These are phyloP conservation scores for Eubucco bourcierii DNA, from an alignment of 2,113 vertebrate species.

Conservation along the genomic window DNA sequence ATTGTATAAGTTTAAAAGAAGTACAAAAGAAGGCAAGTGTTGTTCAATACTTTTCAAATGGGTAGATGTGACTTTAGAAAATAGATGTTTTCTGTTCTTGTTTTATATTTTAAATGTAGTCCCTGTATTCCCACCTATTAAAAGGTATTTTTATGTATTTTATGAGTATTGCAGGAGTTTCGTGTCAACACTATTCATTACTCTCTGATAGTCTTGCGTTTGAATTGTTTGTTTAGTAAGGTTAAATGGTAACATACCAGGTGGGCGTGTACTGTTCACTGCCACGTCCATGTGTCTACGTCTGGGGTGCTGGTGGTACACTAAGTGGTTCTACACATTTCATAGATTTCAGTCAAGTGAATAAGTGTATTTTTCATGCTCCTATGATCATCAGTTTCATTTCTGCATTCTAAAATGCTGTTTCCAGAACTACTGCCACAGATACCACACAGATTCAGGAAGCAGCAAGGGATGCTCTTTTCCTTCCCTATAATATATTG, in stretches of 20 bases:
- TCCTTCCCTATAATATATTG: background rate
- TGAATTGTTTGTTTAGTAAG: background rate
- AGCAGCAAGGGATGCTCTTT: background rate
- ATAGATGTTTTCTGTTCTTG: background rate
- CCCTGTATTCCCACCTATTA: background rate
- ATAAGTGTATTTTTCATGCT: constrained; percentile 38
- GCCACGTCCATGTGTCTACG: background rate
- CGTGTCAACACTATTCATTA: background rate
- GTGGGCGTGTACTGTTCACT: background rate
- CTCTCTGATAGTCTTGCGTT: background rate
- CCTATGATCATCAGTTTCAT: background rate
- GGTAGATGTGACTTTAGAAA: background rate
- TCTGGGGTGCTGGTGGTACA: background rate
- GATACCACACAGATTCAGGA: background rate
- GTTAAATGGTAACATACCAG: background rate
- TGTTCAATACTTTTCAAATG: background rate
- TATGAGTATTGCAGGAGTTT: background rate
- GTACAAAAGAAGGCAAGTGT: background rate
- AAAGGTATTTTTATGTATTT: background rate
- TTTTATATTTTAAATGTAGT: background rate
- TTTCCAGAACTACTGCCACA: background rate
- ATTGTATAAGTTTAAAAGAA: background rate
- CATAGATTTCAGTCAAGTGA: constrained; percentile 20
- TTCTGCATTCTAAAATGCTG: background rate
- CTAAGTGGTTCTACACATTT: background rate